Evolutionary conservation across 2,797 vertebrate species (phyloP), one percentile per base, ranked within the genome.

Genomic region (Smutsia gigantea): DNA sequence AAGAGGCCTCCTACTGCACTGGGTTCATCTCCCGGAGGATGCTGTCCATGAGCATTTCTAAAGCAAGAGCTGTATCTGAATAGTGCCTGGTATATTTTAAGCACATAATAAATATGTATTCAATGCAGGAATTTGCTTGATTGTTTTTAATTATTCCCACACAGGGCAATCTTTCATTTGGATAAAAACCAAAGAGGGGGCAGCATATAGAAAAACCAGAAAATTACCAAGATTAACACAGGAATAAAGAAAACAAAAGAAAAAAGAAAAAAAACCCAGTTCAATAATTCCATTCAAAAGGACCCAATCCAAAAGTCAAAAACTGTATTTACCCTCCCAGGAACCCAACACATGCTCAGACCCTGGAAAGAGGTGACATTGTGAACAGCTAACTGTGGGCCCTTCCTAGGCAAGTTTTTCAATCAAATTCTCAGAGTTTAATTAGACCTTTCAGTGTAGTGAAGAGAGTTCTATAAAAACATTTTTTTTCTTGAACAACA

Each of bases 221-320:
- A 92, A 95, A 92, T 75, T 51, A 69, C 87, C 55, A 66, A 68
- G 42, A 89, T 31, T 39, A 81, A 29, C 72, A 81, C 31, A 69
- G 79, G 59, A 71, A 69, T 49, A 74, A 81, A 79, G 4, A 46
- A 88, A 81, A 85, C 2, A 17, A 55, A 71, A 83, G 21, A 7
- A 61, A 27, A 39, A 49, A 83, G 53, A 46, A 46, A 53, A 51
- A 61, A 78, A 21, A 25, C 3, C 17, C 27, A 64, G 75, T 29
- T 77, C 75, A 75, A 6, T 12, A 90, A 78, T 37, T 82, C 31
- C 34, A 93, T 29, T 71, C 42, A 64, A 42, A 77, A 87, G 86
- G 13, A 61, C 6, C 17, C 34, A 69, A 19, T 31, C 31, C 49
- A 29, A 75, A 82, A n/a, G 46, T 57, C 19, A 87, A 66, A 78